These are phyloP conservation scores for Enteromius anoplus DNA, from an alignment of 2,797 vertebrate genomes.

Conservation along the genomic window DNA sequence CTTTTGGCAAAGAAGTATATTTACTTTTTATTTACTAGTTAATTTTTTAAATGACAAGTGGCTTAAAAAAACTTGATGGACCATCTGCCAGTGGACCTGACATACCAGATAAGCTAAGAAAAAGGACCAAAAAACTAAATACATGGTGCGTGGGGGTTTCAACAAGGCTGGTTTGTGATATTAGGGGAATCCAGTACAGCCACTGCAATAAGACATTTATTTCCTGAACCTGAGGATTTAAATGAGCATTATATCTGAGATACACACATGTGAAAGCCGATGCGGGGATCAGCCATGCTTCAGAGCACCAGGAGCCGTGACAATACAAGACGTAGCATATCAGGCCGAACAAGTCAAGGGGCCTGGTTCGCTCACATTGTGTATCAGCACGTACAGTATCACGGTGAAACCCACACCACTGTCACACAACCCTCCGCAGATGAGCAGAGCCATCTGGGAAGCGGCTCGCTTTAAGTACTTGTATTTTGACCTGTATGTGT, in stretches of 20 bases:
- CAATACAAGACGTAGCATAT: constrained; percentile 46
- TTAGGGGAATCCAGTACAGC: background rate
- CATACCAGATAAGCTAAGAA: background rate
- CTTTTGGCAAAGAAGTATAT: too few relatives aligned
- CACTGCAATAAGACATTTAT: background rate
- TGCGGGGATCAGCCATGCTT: constrained; percentile 50
- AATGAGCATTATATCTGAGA: background rate
- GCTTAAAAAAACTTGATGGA: too few relatives aligned
- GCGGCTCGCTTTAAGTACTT: constrained; percentile 40
- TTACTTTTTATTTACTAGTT: too few relatives aligned
- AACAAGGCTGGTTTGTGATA: background rate
- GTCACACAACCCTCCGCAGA: constrained; percentile 55
- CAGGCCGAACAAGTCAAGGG: constrained; percentile 31
- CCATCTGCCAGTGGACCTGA: too few relatives aligned
- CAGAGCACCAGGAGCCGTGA: constrained; percentile 54
- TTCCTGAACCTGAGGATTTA: background rate
- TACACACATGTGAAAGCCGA: constrained; percentile 57
- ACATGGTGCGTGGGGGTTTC: background rate
- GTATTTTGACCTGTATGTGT: constrained; percentile 49
- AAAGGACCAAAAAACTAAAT: background rate
- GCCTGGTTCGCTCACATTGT: constrained; percentile 57
- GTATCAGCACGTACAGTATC: constrained; percentile 52
- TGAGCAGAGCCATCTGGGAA: constrained; percentile 47
- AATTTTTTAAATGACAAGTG: too few relatives aligned
- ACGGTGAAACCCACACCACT: constrained; percentile 52